These are phyloP conservation scores for Perca flavescens DNA, from an alignment of 2,113 vertebrate species.

Conservation along the genomic window DNA sequence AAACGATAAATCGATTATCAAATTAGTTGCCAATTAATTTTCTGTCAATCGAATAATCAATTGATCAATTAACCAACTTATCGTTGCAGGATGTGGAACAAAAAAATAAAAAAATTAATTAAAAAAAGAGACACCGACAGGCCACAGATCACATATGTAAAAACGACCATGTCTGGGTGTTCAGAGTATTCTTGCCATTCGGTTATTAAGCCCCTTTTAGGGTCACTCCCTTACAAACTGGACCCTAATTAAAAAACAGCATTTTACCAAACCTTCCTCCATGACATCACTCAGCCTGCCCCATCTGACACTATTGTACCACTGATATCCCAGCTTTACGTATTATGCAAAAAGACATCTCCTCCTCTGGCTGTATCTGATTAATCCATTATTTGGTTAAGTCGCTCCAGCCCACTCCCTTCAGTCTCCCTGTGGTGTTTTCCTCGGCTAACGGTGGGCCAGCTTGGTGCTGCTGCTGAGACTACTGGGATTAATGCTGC, in stretches of 20 bases:
- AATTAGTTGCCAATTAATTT: not conserved
- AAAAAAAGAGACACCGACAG: no score
- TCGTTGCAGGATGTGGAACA: not conserved
- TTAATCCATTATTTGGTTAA: conserved; percentile 78
- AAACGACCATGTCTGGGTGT: not conserved
- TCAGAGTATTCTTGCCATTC: not conserved
- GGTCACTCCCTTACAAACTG: conserved; percentile 20
- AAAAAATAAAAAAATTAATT: not conserved
- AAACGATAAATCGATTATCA: not conserved
- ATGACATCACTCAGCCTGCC: conserved; percentile 13
- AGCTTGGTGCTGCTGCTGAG: conserved; percentile 67
- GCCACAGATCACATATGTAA: not conserved
- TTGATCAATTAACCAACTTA: no score
- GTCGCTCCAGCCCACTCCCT: conserved; percentile 56
- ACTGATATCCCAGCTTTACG: conserved; percentile 23
- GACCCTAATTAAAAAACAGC: conserved; percentile 2
- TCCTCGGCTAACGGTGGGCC: conserved; percentile 68
- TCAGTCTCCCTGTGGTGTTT: conserved; percentile 61
- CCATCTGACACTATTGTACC: conserved; percentile 44
- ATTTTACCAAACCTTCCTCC: conserved; percentile 16
- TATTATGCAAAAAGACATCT: conserved; percentile 48
- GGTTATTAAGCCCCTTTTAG: conserved; percentile 31
- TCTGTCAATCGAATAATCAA: not conserved
- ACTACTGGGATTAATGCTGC: conserved; percentile 81
- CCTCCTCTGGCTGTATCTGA: conserved; percentile 58